phyloP scores from a whole-genome alignment of 2,888 invertebrate species.

The Zaprionus bogoriensis region DNA sequence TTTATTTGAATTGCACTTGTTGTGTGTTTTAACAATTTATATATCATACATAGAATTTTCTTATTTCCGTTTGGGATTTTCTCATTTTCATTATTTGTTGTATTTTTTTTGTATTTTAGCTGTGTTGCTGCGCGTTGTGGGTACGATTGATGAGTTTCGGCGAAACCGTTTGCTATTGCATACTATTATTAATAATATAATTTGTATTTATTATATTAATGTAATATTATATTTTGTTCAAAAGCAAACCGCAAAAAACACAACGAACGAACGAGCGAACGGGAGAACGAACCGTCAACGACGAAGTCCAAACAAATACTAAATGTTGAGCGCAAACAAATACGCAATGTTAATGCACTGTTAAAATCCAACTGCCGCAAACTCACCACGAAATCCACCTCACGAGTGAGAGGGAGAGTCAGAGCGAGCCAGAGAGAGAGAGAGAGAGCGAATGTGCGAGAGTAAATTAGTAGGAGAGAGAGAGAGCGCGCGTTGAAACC shows the following conservation, averaged over 20 bases:
- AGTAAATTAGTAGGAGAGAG: conserved; percentile 10
- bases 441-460: conserved; percentile 1
- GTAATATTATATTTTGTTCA: conserved; percentile 38
- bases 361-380: conserved; percentile 43
- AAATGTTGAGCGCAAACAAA: conserved; percentile 11
- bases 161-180: conserved; percentile 44
- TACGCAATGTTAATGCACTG: conserved; percentile 52
- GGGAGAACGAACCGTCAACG: conserved; percentile 77
- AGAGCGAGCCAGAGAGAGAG: neutral
- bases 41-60: conserved; percentile 27
- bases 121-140: conserved; percentile 29
- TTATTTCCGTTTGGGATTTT: neutral
- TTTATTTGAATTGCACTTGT: conserved; percentile 66
- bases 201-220: conserved; percentile 18
- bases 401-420: conserved; percentile 9
- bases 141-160: conserved; percentile 40
- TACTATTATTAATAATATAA: conserved; percentile 12
- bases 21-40: conserved; percentile 64
- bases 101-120: conserved; percentile 16
- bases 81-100: conserved; percentile 11
- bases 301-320: conserved; percentile 82
- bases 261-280: conserved; percentile 66
- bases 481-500: conserved; percentile 10
- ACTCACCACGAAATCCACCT: conserved; percentile 57
- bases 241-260: conserved; percentile 61